Evolutionary conservation across 2,113 vertebrate species (phyloP).

Genomic region (Athene cunicularia): DNA sequence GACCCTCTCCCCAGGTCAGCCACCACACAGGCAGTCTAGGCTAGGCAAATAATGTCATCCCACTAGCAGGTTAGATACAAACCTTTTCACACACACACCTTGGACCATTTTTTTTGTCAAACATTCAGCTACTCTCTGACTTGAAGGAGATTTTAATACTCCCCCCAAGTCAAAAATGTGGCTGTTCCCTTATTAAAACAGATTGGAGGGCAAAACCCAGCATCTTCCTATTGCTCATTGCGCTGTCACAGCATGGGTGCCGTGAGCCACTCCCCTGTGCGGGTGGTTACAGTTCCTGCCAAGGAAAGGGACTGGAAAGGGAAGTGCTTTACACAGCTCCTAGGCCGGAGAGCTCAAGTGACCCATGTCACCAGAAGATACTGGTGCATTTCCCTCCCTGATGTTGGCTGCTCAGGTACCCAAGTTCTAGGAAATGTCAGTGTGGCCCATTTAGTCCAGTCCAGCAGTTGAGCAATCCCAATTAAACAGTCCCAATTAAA

Average conservation of each 20-base stretch:
- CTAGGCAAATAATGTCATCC: no score
- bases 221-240: neutral
- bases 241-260: neutral
- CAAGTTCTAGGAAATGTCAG: neutral
- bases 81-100: neutral
- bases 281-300: neutral
- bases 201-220: neutral
- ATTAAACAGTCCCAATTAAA: neutral
- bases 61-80: neutral
- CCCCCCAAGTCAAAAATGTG: neutral
- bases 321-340: neutral
- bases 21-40: neutral
- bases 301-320: neutral
- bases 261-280: neutral
- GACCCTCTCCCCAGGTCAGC: accelerated
- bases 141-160: neutral
- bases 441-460: neutral
- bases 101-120: neutral
- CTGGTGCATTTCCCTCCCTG: no score
- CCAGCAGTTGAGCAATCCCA: neutral
- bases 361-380: accelerated
- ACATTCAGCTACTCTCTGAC: neutral
- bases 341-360: neutral
- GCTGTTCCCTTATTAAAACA: neutral
- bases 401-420: neutral